A percentile compares a stretch with the other conserved stretches of the same genome.
Conservation (phyloP, 2,113 vertebrate genomes). For the Rhinolophus ferrumequinum region DNA sequence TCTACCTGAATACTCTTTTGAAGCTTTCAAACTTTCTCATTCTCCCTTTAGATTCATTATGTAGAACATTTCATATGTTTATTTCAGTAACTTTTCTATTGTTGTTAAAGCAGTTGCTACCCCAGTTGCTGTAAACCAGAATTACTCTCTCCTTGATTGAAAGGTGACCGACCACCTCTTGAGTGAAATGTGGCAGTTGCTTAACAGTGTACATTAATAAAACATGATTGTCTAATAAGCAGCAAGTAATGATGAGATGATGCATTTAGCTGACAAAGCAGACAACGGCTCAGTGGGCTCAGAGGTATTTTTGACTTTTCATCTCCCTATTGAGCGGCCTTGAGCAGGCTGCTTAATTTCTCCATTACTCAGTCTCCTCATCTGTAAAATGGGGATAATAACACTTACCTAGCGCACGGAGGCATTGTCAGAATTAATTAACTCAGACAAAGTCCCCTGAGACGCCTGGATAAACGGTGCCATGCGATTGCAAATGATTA, state of each 20-base stretch:
- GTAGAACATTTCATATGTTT: not conserved
- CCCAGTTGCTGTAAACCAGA: not conserved
- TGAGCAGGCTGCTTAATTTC: slow-evolving; percentile 22
- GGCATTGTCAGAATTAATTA: slow-evolving; percentile 49
- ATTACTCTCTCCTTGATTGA: slow-evolving; percentile 47
- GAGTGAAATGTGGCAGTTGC: slow-evolving; percentile 58
- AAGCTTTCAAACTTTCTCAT: not conserved
- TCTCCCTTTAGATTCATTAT: not conserved
- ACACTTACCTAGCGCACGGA: not conserved
- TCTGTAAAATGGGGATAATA: slow-evolving; percentile 77
- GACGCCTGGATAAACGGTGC: not conserved
- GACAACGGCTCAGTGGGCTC: not conserved
- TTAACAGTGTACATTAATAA: slow-evolving; percentile 60
- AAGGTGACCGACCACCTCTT: slow-evolving; percentile 29
- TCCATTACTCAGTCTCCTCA: slow-evolving; percentile 64
- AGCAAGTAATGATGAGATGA: not conserved
- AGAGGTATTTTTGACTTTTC: not conserved
- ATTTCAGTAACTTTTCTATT: not conserved
- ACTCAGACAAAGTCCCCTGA: not conserved
- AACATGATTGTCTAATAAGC: slow-evolving; percentile 54
- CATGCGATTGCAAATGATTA: slow-evolving; percentile 34
- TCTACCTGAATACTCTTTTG: not conserved
- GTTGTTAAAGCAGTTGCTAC: not conserved
- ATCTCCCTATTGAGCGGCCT: not conserved
- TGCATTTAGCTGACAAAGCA: slow-evolving; percentile 32